Evolutionary conservation across 2,888 invertebrate genomes (phyloP).

Genomic region (Clusia tigrina): DNA sequence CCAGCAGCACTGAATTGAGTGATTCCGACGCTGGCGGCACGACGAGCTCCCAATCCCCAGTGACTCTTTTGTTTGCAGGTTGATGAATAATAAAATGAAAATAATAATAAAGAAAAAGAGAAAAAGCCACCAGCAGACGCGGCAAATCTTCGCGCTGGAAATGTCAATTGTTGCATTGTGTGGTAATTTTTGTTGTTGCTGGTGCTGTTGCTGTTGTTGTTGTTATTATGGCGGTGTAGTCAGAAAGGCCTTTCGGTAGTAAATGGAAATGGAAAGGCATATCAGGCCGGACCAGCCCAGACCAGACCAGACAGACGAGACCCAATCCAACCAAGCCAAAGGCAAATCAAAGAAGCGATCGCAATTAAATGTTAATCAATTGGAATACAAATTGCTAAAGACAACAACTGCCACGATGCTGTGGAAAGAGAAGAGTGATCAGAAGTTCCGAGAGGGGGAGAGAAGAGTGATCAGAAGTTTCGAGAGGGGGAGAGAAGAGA

Average conservation of each 20-base stretch:
- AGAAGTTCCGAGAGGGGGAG: background rate
- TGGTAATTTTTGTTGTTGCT: constrained; percentile 3
- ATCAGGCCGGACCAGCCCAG: no score
- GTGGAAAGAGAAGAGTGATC: no score
- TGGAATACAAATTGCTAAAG: background rate
- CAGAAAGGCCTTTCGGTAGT: no score
- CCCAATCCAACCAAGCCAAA: no score
- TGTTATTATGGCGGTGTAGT: background rate
- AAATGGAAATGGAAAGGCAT: constrained; percentile 4
- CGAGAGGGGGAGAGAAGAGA: background rate
- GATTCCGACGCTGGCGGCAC: background rate
- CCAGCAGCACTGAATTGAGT: background rate
- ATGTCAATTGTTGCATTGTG: constrained; percentile 4
- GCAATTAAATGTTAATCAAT: constrained; percentile 7
- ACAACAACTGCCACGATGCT: background rate
- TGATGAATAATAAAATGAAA: background rate
- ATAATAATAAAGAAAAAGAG: background rate
- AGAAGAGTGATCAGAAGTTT: background rate
- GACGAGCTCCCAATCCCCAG: constrained; percentile 3
- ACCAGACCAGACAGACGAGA: no score
- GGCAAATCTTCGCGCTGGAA: constrained; percentile 4
- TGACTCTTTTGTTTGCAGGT: background rate
- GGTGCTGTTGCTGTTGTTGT: background rate
- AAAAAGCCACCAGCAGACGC: background rate
- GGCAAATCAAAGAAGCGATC: background rate